Percentiles rank a stretch among this genome's conserved stretches.
phyloP scores from a whole-genome alignment of 1,140 invertebrate genomes.

The Leptinotarsa lineolata region DNA sequence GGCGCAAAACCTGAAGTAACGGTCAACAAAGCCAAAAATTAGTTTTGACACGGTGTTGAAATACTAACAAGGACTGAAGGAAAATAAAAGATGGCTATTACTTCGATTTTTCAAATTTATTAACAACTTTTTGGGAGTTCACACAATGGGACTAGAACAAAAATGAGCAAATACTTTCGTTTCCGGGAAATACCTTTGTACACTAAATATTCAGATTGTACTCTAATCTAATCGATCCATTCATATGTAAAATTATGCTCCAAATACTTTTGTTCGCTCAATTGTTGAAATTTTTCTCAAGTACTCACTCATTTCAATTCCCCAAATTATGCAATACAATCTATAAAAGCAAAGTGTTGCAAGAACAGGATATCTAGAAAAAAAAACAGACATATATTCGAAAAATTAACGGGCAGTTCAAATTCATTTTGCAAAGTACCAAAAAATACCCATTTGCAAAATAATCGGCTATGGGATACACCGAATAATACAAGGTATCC shows the following conservation, averaged over 20 bases:
- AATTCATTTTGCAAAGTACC: not conserved
- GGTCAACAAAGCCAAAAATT: too few species aligned
- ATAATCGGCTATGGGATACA: too few species aligned
- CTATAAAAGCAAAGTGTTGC: conserved; percentile 3
- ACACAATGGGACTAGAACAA: not conserved
- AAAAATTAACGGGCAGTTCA: too few species aligned
- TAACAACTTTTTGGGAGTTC: not conserved
- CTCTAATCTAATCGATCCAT: not conserved
- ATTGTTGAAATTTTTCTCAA: not conserved
- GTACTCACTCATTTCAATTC: not conserved
- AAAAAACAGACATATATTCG: not conserved
- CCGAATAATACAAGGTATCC: too few species aligned
- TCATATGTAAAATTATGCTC: not conserved
- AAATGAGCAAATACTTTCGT: conserved; percentile 2
- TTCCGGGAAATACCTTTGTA: not conserved
- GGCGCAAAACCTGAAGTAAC: too few species aligned
- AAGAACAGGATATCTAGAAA: conserved; percentile 5
- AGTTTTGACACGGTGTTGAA: too few species aligned
- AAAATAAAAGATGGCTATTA: too few species aligned
- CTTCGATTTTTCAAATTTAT: conserved; percentile 2
- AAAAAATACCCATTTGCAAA: not conserved
- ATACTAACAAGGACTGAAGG: too few species aligned
- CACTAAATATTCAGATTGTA: not conserved
- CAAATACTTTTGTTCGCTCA: not conserved
- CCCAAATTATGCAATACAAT: not conserved